phyloP scores from a whole-genome alignment of 2,888 invertebrate species.

The Proisotoma minuta region DNA sequence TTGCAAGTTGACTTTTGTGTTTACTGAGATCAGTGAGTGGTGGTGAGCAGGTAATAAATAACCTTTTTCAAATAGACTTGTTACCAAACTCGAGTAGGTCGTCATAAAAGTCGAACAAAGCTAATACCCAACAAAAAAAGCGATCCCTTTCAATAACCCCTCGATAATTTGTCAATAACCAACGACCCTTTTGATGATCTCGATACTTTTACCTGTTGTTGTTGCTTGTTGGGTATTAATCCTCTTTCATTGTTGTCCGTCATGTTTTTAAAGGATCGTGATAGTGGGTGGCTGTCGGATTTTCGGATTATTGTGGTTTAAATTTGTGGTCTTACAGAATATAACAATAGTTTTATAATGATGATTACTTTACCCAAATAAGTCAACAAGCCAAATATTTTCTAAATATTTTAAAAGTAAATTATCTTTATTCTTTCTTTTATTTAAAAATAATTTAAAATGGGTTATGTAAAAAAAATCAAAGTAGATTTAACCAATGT shows the following conservation, averaged over 20 bases:
- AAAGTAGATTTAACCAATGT: too few species aligned
- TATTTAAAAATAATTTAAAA: too few species aligned
- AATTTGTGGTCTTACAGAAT: too few species aligned
- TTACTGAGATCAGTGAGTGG: constrained; percentile 6
- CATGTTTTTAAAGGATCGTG: too few species aligned
- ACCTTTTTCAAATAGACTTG: constrained; percentile 13
- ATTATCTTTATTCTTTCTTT: too few species aligned
- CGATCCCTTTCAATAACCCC: constrained; percentile 8
- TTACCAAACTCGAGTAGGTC: constrained; percentile 5
- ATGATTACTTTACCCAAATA: too few species aligned
- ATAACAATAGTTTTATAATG: too few species aligned
- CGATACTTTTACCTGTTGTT: not conserved
- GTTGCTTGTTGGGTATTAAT: not conserved
- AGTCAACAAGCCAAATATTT: too few species aligned
- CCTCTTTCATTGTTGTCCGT: too few species aligned
- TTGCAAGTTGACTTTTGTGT: not conserved
- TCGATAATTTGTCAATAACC: constrained; percentile 12
- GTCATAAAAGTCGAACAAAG: constrained; percentile 1
- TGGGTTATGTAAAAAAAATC: too few species aligned
- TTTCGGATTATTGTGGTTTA: not conserved
- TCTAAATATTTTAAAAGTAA: too few species aligned
- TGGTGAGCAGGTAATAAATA: constrained; percentile 8
- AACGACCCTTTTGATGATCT: not conserved
- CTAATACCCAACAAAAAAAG: constrained; percentile 3
- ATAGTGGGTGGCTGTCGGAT: too few species aligned